Evolutionary conservation across 1,140 invertebrate genomes (phyloP).

Genomic region (Drosophila bocqueti): DNA sequence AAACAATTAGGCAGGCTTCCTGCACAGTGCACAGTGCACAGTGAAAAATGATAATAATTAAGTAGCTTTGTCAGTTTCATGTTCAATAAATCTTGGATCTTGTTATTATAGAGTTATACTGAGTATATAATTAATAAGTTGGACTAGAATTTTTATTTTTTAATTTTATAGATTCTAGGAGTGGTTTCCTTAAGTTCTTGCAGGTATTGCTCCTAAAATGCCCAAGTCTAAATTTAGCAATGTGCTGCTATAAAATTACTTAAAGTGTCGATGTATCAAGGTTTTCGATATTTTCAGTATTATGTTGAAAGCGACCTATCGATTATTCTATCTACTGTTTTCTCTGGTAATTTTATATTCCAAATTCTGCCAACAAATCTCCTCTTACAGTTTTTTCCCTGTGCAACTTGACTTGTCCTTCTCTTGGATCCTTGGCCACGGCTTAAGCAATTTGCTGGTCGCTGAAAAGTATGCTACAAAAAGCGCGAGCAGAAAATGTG

Average conservation of each 20-base stretch:
- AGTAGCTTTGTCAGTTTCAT: not conserved
- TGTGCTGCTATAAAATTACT: too few relatives aligned
- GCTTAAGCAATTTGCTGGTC: slow-evolving; percentile 68
- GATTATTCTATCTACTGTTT: not conserved
- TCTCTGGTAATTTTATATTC: not conserved
- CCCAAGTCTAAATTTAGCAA: too few relatives aligned
- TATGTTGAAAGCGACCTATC: not conserved
- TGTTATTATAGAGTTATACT: not conserved
- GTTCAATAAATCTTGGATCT: not conserved
- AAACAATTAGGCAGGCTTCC: slow-evolving; percentile 64
- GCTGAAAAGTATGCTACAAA: slow-evolving; percentile 66
- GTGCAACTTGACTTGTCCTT: slow-evolving; percentile 17
- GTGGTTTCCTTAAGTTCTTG: too few relatives aligned
- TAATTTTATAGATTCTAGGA: not conserved
- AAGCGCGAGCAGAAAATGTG: slow-evolving; percentile 13
- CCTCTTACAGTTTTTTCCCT: not conserved
- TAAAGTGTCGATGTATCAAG: too few relatives aligned
- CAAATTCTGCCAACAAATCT: not conserved
- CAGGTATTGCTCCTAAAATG: too few relatives aligned
- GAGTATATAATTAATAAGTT: not conserved
- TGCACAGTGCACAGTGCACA: slow-evolving; percentile 1
- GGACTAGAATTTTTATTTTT: not conserved
- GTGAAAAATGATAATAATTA: slow-evolving; percentile 2
- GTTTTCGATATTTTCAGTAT: not conserved
- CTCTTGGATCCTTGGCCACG: slow-evolving; percentile 12